These are phyloP conservation scores for Atractosteus spatula DNA, from an alignment of 2,113 vertebrate species.

Conservation along the genomic window DNA sequence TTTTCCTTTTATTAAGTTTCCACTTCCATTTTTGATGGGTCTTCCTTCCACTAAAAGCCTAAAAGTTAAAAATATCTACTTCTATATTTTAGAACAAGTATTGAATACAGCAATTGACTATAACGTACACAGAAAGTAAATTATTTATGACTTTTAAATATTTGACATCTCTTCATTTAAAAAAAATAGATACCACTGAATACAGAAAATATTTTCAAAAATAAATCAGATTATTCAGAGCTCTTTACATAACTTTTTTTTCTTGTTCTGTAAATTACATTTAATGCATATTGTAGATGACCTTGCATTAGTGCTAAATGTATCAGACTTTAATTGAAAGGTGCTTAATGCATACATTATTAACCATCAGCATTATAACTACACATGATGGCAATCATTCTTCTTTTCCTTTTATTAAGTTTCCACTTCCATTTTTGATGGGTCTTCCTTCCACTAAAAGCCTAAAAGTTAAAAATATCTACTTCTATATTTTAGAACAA, in stretches of 20 bases:
- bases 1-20: conserved; percentile 15
- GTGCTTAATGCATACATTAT: conserved; percentile 17
- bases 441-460: not conserved
- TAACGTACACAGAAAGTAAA: not conserved
- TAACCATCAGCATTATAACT: conserved; percentile 5
- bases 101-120: not conserved
- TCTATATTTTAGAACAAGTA: not conserved
- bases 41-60: not conserved
- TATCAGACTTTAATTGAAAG: conserved; percentile 18
- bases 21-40: not conserved
- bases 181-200: not conserved
- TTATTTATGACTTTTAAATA: conserved; percentile 10
- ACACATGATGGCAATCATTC: not conserved
- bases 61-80: conserved; percentile 12
- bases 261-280: conserved; percentile 11
- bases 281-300: conserved; percentile 18
- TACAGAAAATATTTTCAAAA: not conserved
- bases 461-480: conserved; percentile 12
- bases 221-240: not conserved
- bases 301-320: conserved; percentile 9
- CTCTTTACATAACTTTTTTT: no score
- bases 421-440: not conserved
- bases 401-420: conserved; percentile 16
- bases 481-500: conserved; percentile 1
- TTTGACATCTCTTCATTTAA: not conserved